A percentile compares a stretch with the other conserved stretches of the same genome.
Conservation (phyloP, 2,888 invertebrate genomes). For the Drosophila austrosaltans region DNA sequence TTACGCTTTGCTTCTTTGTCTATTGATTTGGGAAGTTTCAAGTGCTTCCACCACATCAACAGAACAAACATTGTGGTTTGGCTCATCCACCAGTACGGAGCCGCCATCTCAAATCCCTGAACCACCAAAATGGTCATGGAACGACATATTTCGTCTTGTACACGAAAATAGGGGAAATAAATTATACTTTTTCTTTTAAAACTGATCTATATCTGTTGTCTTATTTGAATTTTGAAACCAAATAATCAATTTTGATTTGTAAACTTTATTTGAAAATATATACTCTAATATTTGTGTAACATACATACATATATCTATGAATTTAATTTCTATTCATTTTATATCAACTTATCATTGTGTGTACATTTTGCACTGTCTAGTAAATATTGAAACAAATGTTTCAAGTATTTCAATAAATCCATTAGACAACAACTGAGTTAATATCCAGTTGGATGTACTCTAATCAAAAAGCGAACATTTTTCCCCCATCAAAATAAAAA, state of each 20-base stretch:
- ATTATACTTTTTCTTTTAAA: constrained; percentile 41
- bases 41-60: neutral
- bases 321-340: neutral
- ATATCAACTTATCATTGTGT: neutral
- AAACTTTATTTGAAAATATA: neutral
- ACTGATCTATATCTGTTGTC: neutral
- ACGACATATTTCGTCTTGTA: constrained; percentile 14
- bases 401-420: constrained; percentile 24
- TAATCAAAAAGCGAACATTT: neutral
- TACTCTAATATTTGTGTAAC: no score
- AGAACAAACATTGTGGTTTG: neutral
- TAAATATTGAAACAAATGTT: constrained; percentile 38
- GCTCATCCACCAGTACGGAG: neutral
- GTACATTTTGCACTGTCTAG: neutral
- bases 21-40: neutral
- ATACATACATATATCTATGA: neutral
- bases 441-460: neutral
- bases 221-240: neutral
- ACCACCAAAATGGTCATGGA: constrained; percentile 26
- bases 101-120: constrained; percentile 11
- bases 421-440: constrained; percentile 31
- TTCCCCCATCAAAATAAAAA: constrained; percentile 8
- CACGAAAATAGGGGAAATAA: constrained; percentile 34
- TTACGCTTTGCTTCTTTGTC: constrained; percentile 4
- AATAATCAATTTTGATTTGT: neutral